These are phyloP conservation scores for Bombylius major DNA, from an alignment of 2,888 invertebrate genomes.

Conservation along the genomic window DNA sequence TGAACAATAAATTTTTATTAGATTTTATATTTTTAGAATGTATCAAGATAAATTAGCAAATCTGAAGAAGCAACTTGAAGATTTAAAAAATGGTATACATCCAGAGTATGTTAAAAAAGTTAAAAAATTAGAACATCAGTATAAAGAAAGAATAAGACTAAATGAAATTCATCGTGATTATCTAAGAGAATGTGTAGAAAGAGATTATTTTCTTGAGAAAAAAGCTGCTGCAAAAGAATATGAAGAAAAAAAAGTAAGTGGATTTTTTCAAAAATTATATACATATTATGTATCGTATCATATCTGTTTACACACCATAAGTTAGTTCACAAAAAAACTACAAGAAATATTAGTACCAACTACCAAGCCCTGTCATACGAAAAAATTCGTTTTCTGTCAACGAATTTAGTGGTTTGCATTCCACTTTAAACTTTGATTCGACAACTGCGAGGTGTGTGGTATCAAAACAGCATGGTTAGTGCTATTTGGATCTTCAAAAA, in stretches of 20 bases:
- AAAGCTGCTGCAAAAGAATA: constrained; percentile 83
- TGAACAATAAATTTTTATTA: neutral
- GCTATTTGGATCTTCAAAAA: no score
- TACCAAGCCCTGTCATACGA: neutral
- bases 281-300: no score
- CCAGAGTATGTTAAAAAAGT: constrained; percentile 74
- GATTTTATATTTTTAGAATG: constrained; percentile 43
- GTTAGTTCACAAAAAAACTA: no score
- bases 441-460: no score
- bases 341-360: no score
- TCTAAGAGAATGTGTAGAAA: constrained; percentile 73
- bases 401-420: no score
- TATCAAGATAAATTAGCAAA: constrained; percentile 83
- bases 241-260: constrained; percentile 74
- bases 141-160: constrained; percentile 64
- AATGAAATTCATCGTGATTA: constrained; percentile 69
- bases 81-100: constrained; percentile 73
- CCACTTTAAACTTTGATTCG: no score
- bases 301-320: no score
- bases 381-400: no score
- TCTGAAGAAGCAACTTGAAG: constrained; percentile 79
- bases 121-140: constrained; percentile 67
- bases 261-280: neutral
- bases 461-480: no score
- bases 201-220: constrained; percentile 77